These are phyloP conservation scores for Linepithema humile DNA, from an alignment of 1,140 invertebrate species.

Conservation along the genomic window DNA sequence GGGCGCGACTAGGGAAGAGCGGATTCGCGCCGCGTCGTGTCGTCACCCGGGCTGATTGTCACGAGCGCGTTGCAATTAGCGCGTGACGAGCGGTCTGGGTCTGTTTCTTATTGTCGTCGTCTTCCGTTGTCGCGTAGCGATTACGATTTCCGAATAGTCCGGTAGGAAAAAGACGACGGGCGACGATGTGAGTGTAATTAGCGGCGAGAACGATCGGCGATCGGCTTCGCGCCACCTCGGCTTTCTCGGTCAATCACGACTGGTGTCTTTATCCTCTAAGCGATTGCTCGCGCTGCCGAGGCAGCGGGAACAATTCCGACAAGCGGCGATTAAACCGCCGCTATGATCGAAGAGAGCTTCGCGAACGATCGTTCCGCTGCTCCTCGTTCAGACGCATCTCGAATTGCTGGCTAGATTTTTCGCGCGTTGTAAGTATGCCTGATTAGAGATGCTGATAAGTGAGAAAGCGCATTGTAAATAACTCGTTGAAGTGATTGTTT, in stretches of 20 bases:
- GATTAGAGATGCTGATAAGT: constrained; percentile 50
- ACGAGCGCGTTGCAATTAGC: constrained; percentile 70
- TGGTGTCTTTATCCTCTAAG: background rate
- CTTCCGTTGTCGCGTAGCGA: constrained; percentile 9
- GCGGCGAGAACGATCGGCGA: too few relatives aligned
- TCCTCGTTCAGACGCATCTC: constrained; percentile 6
- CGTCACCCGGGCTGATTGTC: constrained; percentile 59
- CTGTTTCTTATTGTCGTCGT: constrained; percentile 45
- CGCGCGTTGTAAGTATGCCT: constrained; percentile 23
- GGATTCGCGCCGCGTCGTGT: background rate
- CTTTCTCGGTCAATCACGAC: constrained; percentile 18
- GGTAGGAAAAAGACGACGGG: too few relatives aligned
- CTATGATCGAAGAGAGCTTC: background rate
- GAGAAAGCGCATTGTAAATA: constrained; percentile 51
- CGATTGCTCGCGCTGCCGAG: background rate
- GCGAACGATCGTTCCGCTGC: background rate
- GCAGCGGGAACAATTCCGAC: background rate
- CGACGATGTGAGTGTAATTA: background rate
- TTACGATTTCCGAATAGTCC: background rate
- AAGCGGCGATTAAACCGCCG: background rate
- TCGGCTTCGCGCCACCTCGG: background rate
- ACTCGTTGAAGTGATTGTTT: constrained; percentile 39
- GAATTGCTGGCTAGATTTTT: constrained; percentile 22
- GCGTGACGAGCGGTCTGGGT: constrained; percentile 67
- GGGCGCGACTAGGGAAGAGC: background rate